Evolutionary conservation across 2,113 vertebrate species (phyloP), one percentile per base, ranked within the genome.

Genomic region (Martes martes): DNA sequence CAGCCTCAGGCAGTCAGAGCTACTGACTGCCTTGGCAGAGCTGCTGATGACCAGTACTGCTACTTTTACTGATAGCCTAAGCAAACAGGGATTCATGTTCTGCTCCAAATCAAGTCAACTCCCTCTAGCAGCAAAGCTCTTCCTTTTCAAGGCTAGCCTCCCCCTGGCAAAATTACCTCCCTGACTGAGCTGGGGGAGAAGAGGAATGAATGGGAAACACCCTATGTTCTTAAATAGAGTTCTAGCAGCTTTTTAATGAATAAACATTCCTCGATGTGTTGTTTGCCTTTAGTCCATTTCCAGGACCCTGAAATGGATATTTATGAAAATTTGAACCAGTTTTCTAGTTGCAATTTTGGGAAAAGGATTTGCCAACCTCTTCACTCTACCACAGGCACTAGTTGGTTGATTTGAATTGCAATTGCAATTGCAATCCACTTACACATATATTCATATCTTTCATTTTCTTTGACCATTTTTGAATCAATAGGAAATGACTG

Each of bases 391-490:
- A 78, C 21, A 89, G 39, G 11, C 21, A 93, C 14, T 74, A 50
- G 4, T 24, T 74, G 50, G 61, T 14, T 67, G 45, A 82, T 89
- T 73, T 78, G 31, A 95, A 86, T n/a, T 73, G 11, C 18, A 36
- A 36, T 36, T 36, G 36, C 36, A 36, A 36, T 36, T 36, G 36
- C 36, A 36, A 96, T 36, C 42, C 61, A 69, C 26, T 42, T 81
- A 71, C 55, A 16, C 50, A 42, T n/a, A 78, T 81, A 95, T 63
- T 92, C 36, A 15, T 33, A 39, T 81, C 52, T 81, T 94, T 78
- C 61, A 91, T 95, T 84, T 95, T 82, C 63, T 96, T 65, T 52
- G 14, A 45, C 16, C 4, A 63, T 79, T 97, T 76, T 63, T 83
- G 23, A 96, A 26, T 91, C 14, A 74, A 55, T n/a, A 78, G 10